Evolutionary conservation across 2,113 vertebrate genomes (phyloP).

Genomic region (Hemiprocne comata): DNA sequence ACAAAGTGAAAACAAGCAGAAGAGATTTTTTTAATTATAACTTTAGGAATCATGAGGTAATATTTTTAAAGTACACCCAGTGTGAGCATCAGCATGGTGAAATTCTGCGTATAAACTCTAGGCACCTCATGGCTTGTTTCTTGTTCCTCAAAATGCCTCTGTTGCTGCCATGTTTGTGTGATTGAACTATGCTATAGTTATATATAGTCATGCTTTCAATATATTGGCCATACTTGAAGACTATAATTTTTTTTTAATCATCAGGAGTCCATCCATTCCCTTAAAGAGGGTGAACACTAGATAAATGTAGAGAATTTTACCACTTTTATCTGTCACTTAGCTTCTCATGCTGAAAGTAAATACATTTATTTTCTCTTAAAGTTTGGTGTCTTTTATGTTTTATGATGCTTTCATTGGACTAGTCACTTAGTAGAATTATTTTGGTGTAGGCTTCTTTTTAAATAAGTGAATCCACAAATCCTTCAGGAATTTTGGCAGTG

Average conservation of each 20-base stretch:
- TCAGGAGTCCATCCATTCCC: background rate
- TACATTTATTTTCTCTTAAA: slow-evolving; percentile 1
- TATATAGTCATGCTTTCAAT: background rate
- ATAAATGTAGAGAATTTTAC: background rate
- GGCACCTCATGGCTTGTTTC: background rate
- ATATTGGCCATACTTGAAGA: background rate
- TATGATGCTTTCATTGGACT: background rate
- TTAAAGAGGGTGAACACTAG: background rate
- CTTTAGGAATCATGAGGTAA: background rate
- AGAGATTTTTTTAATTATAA: background rate
- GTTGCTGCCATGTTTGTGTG: background rate
- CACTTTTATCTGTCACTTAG: background rate
- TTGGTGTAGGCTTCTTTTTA: background rate
- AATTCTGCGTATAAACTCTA: background rate
- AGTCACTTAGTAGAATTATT: background rate
- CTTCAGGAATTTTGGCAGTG: background rate
- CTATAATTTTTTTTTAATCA: background rate
- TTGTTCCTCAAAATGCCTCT: background rate
- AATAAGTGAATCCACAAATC: slow-evolving; percentile 30
- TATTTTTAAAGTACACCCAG: background rate
- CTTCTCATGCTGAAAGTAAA: background rate
- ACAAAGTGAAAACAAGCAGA: background rate
- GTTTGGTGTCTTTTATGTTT: background rate
- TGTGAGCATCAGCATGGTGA: background rate
- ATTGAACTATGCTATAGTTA: background rate